These are phyloP conservation scores for Quadroppia sp. DNA, from an alignment of 2,888 invertebrate genomes.

Conservation along the genomic window DNA sequence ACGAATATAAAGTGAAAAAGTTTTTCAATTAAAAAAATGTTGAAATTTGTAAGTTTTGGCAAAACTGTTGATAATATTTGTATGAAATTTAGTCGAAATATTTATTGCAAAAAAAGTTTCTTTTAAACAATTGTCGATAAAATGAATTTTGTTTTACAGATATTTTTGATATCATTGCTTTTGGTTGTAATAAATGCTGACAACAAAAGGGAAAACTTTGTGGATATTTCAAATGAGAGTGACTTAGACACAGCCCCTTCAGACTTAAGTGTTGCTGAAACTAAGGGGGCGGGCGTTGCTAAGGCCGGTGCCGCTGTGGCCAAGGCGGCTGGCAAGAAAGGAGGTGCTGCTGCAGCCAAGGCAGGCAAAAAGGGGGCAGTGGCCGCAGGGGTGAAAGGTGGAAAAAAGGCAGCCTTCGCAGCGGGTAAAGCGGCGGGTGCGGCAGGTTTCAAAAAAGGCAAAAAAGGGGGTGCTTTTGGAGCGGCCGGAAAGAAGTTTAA, in stretches of 20 bases:
- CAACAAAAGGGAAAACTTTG: neutral
- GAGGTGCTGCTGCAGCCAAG: conserved; percentile 10
- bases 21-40: conserved; percentile 9
- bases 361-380: conserved; percentile 34
- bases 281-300: neutral
- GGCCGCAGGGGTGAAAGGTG: conserved; percentile 20
- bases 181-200: conserved; percentile 12
- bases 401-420: conserved; percentile 21
- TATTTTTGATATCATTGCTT: neutral
- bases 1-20: neutral
- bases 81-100: neutral
- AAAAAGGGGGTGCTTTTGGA: conserved; percentile 34
- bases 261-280: conserved; percentile 5
- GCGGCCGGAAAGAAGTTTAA: conserved; percentile 39
- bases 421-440: conserved; percentile 33
- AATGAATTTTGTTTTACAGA: too few relatives aligned
- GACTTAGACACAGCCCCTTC: conserved; percentile 25
- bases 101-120: too few relatives aligned
- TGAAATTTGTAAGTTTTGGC: conserved; percentile 28
- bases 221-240: conserved; percentile 19
- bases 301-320: conserved; percentile 29
- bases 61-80: neutral
- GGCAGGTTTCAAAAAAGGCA: conserved; percentile 16
- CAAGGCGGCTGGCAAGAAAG: conserved; percentile 33
- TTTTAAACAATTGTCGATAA: too few relatives aligned